Evolutionary conservation across 2,888 invertebrate genomes (phyloP).

Genomic region (Doris montereyensis): DNA sequence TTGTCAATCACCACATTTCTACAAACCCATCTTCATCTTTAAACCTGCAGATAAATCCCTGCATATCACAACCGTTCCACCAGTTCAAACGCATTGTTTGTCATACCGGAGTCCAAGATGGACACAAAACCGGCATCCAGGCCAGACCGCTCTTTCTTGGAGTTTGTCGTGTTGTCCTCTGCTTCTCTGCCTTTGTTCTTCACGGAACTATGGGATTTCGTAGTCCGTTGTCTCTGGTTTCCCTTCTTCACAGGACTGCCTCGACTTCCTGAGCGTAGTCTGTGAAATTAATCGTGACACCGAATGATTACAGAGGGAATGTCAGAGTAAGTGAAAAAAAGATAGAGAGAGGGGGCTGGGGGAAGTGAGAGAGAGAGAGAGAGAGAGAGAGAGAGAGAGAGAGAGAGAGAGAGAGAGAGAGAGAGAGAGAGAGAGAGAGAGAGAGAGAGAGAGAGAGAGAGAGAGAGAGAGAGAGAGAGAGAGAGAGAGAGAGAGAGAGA

Average conservation of each 20-base stretch:
- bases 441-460: slow-evolving; percentile 23
- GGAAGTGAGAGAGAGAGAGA: no score
- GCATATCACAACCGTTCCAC: background rate
- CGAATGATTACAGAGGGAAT: no score
- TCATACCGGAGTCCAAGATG: background rate
- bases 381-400: slow-evolving; percentile 12
- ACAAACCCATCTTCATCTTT: no score
- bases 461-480: slow-evolving; percentile 13
- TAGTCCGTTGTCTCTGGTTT: background rate
- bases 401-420: background rate
- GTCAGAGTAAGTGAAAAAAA: no score
- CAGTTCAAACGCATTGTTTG: background rate
- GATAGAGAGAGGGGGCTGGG: no score
- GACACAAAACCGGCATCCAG: background rate
- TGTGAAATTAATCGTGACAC: no score
- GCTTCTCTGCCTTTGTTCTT: background rate
- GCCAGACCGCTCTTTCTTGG: background rate
- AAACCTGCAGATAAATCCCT: no score
- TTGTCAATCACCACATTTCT: no score
- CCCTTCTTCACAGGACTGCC: no score
- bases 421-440: slow-evolving; percentile 6
- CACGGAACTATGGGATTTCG: background rate
- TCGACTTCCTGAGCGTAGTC: no score
- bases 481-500: background rate
- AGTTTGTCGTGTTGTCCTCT: background rate